A percentile compares a stretch with the other conserved stretches of the same genome.
These are phyloP conservation scores for Metridium senile DNA, from an alignment of 92 coral and sea anemone species.

Conservation along the genomic window DNA sequence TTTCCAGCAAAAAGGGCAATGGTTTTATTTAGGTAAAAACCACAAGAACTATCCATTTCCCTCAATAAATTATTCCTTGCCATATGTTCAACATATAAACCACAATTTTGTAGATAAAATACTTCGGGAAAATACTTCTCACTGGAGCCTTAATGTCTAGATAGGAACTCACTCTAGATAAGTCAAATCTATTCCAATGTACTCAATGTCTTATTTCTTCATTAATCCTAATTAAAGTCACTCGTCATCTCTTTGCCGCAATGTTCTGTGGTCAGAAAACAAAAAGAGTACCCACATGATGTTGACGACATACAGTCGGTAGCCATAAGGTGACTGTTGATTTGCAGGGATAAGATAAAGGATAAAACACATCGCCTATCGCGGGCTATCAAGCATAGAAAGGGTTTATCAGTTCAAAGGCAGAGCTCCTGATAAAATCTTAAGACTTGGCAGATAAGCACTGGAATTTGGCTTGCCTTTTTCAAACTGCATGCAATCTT, in stretches of 20 bases:
- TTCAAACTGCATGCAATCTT: background rate
- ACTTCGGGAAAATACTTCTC: background rate
- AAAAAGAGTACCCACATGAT: conserved; percentile 1
- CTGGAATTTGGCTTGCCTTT: background rate
- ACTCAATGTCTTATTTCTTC: conserved; percentile 13
- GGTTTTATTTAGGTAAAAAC: background rate
- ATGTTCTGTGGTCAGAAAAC: conserved; percentile 22
- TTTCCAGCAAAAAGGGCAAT: background rate
- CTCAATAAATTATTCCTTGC: background rate
- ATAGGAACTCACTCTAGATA: conserved; percentile 20
- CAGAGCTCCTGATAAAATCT: conserved; percentile 13
- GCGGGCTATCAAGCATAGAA: too few relatives aligned
- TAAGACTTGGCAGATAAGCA: background rate
- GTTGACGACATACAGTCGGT: background rate
- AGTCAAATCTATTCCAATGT: background rate
- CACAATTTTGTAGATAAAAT: background rate
- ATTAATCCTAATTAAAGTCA: conserved; percentile 27
- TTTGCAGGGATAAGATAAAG: background rate
- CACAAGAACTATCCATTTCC: background rate
- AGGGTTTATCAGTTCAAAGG: background rate
- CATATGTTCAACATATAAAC: background rate
- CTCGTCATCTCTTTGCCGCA: conserved; percentile 11
- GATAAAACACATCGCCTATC: background rate
- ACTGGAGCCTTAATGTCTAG: conserved; percentile 30
- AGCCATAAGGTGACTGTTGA: conserved; percentile 3